Percentiles rank a stretch among this genome's conserved stretches.
Evolutionary conservation across 1,140 invertebrate genomes (phyloP).

Genomic region (Glossosoma conforme): DNA sequence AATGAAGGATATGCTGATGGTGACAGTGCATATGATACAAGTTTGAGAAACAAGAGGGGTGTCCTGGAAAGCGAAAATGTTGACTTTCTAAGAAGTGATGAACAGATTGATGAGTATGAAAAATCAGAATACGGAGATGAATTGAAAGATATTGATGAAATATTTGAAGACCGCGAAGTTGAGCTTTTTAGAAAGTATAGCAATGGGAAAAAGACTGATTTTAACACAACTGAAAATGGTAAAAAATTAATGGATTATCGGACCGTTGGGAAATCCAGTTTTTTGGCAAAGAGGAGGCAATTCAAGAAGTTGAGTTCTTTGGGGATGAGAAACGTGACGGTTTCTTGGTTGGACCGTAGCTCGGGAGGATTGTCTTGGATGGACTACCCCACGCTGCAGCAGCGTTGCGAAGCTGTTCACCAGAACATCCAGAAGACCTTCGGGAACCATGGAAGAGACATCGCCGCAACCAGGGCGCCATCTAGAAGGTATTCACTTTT

Average conservation of each 20-base stretch:
- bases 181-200: not conserved
- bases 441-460: not conserved
- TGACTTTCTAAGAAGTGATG: too few species aligned
- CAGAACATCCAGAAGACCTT: slow-evolving; percentile 28
- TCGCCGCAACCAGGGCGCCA: not conserved
- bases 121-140: too few species aligned
- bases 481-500: not conserved
- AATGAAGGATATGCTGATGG: too few species aligned
- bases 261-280: too few species aligned
- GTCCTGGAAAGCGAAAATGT: too few species aligned
- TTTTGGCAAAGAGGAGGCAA: too few species aligned
- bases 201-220: not conserved
- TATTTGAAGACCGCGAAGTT: not conserved
- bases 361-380: slow-evolving; percentile 47
- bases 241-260: too few species aligned
- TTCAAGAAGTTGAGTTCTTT: slow-evolving; percentile 35
- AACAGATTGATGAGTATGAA: too few species aligned
- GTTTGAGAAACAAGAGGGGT: too few species aligned
- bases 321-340: slow-evolving; percentile 42
- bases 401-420: slow-evolving; percentile 47
- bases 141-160: not conserved
- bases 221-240: not conserved
- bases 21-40: too few species aligned
- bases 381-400: slow-evolving; percentile 49
- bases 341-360: slow-evolving; percentile 38